Conservation (phyloP, 2,797 vertebrate genomes). For the Pangasius djambal region DNA sequence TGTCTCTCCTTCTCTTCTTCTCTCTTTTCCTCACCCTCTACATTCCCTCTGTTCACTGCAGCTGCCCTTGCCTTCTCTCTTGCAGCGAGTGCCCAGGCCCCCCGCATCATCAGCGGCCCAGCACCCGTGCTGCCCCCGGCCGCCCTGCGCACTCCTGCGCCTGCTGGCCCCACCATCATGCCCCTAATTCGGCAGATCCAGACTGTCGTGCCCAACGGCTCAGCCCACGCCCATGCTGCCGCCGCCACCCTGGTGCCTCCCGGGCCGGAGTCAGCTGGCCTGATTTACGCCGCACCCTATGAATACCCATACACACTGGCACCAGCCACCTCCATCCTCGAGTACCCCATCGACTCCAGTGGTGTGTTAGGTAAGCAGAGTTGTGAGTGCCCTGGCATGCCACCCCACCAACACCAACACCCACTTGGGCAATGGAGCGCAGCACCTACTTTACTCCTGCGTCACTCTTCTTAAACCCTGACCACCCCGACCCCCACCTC, state of each 20-base stretch:
- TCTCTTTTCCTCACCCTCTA: slow-evolving; percentile 69
- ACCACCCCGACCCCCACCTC: background rate
- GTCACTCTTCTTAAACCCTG: slow-evolving; percentile 58
- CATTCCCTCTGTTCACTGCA: slow-evolving; percentile 84
- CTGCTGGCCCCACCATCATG: slow-evolving; percentile 90
- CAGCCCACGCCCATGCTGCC: slow-evolving; percentile 82
- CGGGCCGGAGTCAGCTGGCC: slow-evolving; percentile 83
- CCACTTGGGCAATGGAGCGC: slow-evolving; percentile 60
- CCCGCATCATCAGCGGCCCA: slow-evolving; percentile 88
- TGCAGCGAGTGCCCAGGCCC: slow-evolving; percentile 90
- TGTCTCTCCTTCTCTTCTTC: slow-evolving; percentile 66
- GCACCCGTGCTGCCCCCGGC: slow-evolving; percentile 82
- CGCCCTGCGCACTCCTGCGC: slow-evolving; percentile 85
- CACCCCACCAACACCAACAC: slow-evolving; percentile 51
- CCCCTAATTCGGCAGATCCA: slow-evolving; percentile 95
- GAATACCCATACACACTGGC: slow-evolving; percentile 91
- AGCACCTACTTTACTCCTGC: slow-evolving; percentile 59
- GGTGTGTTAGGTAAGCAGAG: slow-evolving; percentile 90
- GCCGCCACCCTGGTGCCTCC: slow-evolving; percentile 85
- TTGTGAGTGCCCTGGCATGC: slow-evolving; percentile 56
- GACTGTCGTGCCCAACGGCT: slow-evolving; percentile 90
- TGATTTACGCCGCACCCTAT: slow-evolving; percentile 87
- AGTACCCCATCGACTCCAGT: slow-evolving; percentile 91
- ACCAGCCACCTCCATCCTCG: slow-evolving; percentile 89
- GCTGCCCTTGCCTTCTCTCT: slow-evolving; percentile 96